Base-by-base conservation (phyloP, 2,797 vertebrate genomes). In the Paratrypauchen microcephalus region DNA sequence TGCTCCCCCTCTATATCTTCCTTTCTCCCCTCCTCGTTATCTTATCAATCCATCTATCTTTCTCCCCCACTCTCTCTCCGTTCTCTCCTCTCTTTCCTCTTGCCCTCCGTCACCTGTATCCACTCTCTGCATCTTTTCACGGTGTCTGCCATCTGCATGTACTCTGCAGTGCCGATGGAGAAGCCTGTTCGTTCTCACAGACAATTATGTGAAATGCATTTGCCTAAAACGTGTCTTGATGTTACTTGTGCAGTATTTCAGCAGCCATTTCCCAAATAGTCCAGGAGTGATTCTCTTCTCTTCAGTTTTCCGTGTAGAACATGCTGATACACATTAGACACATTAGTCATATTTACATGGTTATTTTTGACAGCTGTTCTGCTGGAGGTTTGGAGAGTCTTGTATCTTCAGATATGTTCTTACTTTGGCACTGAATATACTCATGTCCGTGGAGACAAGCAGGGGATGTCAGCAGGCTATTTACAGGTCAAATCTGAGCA, bases 211-310 rank as follows among this genome's bases (percentile, higher is more conserved):
- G 69, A 59, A 81, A 81, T 78, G 70, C 24, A 65, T 83, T 80
- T 71, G 65, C 59, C 70, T 83, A 80, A 84, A 64, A 64, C 41
- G 26, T 5, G 23, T 48, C 23, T 28, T 18, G 62, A 18, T 11
- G 15, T 23, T 15, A 26, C 39, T 28, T 28, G 39, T 26, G 15
- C 23, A 64, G 13, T 64, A 9, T 64, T 64, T 64, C 18, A 24
- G 13, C 18, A 5, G 12, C 61, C 12, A 78, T 78, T 71, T 64
- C 57, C 70, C 81, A 79, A 85, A 84, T 82, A 77, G 75, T 87
- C 64, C 83, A 89, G 90, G 80, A 87, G 87, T 82, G 78, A 77
- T 83, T 81, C 82, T 73, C 82, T 70, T 85, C 73, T 30, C 55
- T 65, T 41, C 21, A 4, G 59, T 73, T 83, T 68, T 84, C 77